Percentiles rank a stretch among this genome's conserved stretches.
These are phyloP conservation scores for Echiichthys vipera DNA, from an alignment of 2,797 vertebrate genomes.

Conservation along the genomic window DNA sequence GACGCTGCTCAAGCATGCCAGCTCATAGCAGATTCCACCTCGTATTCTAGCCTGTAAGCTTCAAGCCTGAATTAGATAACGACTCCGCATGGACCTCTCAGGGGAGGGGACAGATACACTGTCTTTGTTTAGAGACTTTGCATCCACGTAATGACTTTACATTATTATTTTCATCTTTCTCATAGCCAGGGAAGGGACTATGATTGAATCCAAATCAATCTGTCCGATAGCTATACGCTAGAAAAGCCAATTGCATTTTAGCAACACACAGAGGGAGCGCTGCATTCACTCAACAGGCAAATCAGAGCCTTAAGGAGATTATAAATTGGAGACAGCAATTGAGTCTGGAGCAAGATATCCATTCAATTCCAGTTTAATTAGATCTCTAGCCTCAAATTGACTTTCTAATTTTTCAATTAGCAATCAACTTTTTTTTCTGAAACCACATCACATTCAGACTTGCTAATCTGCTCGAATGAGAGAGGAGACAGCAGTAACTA, in stretches of 20 bases:
- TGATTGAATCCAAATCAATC: constrained; percentile 77
- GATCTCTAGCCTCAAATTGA: constrained; percentile 93
- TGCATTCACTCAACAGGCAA: constrained; percentile 62
- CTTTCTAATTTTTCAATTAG: constrained; percentile 99
- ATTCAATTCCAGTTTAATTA: constrained; percentile 97
- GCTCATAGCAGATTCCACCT: constrained; percentile 29
- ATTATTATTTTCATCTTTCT: constrained; percentile 76
- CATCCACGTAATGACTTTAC: constrained; percentile 70
- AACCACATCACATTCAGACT: constrained; percentile 85
- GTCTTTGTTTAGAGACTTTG: constrained; percentile 74
- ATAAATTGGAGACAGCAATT: constrained; percentile 74
- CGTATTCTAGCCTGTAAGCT: constrained; percentile 34
- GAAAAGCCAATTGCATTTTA: constrained; percentile 70
- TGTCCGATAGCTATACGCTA: constrained; percentile 58
- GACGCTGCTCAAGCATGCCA: constrained; percentile 43
- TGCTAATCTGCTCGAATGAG: constrained; percentile 84
- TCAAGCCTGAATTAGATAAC: constrained; percentile 54
- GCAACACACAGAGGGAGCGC: constrained; percentile 54
- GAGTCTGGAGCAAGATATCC: constrained; percentile 88
- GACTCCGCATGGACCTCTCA: constrained; percentile 26
- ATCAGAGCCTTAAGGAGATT: constrained; percentile 77
- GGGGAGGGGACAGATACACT: constrained; percentile 40
- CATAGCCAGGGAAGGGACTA: constrained; percentile 39
- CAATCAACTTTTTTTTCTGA: constrained; percentile 90
- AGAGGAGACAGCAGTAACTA: constrained; percentile 50